These are phyloP conservation scores for Athalia cordata DNA, from an alignment of 2,888 invertebrate species.

Conservation along the genomic window DNA sequence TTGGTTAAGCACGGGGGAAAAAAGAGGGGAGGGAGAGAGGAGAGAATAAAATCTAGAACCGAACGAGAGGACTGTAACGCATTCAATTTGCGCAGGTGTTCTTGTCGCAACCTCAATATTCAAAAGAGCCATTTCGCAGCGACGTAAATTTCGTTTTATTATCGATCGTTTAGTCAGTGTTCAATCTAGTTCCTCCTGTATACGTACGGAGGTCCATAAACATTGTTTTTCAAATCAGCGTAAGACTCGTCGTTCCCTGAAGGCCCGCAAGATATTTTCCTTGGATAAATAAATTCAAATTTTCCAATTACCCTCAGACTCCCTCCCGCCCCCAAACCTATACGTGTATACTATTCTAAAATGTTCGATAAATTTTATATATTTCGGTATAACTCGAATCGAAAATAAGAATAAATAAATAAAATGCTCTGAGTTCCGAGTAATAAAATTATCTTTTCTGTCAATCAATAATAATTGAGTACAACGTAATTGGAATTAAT, in stretches of 20 bases:
- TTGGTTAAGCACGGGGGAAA: conserved; percentile 37
- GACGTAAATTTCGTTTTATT: conserved; percentile 61
- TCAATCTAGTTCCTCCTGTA: conserved; percentile 4
- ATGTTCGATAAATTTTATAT: too few relatives aligned
- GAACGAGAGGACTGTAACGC: conserved; percentile 45
- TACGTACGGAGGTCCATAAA: conserved; percentile 5
- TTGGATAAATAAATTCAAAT: conserved; percentile 1
- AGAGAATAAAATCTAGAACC: neutral
- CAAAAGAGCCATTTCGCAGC: conserved; percentile 52
- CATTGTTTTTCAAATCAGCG: conserved; percentile 23
- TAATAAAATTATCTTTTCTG: too few relatives aligned
- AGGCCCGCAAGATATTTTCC: conserved; percentile 2
- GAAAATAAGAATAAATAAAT: too few relatives aligned
- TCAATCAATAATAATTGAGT: too few relatives aligned
- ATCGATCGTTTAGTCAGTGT: conserved; percentile 34
- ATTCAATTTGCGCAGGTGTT: conserved; percentile 60
- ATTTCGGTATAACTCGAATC: too few relatives aligned
- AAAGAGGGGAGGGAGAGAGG: conserved; percentile 35
- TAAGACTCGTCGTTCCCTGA: conserved; percentile 10
- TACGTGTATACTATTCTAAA: too few relatives aligned
- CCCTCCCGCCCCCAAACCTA: neutral
- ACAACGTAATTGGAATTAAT: too few relatives aligned
- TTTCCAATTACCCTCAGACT: neutral
- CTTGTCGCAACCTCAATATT: conserved; percentile 56
- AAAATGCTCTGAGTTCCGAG: too few relatives aligned